Conservation (phyloP, 2,113 vertebrate genomes). For the Indicator indicator region DNA sequence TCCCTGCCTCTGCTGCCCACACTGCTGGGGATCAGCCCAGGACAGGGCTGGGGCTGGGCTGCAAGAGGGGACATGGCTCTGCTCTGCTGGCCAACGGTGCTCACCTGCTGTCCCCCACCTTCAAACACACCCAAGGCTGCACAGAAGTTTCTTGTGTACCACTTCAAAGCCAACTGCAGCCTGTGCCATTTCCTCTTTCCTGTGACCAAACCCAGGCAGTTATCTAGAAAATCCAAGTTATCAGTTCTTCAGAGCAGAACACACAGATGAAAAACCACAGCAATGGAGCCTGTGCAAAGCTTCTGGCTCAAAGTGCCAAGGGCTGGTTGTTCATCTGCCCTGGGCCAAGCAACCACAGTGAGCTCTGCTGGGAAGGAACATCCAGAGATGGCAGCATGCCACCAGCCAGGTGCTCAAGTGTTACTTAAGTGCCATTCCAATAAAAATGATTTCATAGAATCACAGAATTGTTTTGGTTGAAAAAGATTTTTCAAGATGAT, state of each 20-base stretch:
- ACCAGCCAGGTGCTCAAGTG: background rate
- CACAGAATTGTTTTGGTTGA: no score
- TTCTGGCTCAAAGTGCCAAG: background rate
- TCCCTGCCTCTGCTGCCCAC: no score
- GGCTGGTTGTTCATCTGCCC: accelerated
- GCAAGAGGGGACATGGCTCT: no score
- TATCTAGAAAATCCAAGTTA: slow-evolving; percentile 7
- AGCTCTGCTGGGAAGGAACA: background rate
- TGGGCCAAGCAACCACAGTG: accelerated
- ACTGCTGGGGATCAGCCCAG: no score
- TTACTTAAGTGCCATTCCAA: no score
- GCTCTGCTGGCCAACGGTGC: background rate
- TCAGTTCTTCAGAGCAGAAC: background rate
- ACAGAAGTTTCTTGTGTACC: background rate
- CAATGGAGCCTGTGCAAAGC: background rate
- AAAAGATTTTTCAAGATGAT: no score
- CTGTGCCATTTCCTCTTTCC: slow-evolving; percentile 20
- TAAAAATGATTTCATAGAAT: no score
- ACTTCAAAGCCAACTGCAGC: background rate
- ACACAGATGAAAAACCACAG: background rate
- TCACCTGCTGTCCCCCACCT: background rate
- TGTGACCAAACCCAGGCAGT: background rate
- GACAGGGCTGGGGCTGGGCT: no score
- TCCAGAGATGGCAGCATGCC: background rate
- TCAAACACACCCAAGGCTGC: background rate